Evolutionary conservation across 2,888 invertebrate genomes (phyloP).

Genomic region (Cephus spinipes): DNA sequence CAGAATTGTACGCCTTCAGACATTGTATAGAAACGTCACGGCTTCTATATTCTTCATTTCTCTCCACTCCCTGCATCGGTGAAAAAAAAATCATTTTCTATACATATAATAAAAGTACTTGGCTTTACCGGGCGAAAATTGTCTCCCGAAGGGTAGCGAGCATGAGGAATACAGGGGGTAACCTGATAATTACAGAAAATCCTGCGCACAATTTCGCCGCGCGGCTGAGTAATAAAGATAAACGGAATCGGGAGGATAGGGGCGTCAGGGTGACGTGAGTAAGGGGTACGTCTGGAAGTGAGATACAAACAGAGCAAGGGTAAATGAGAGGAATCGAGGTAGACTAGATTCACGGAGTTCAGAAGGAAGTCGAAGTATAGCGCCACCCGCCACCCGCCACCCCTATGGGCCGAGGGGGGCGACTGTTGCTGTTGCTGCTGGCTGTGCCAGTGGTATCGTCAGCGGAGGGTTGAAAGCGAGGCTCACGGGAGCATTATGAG

Average conservation of each 20-base stretch:
- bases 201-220: slow-evolving; percentile 16
- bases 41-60: background rate
- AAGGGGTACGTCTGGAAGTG: background rate
- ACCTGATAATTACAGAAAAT: slow-evolving; percentile 36
- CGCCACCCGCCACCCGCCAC: background rate
- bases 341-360: background rate
- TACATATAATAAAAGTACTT: background rate
- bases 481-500: slow-evolving; percentile 33
- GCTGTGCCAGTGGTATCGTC: background rate
- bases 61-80: background rate
- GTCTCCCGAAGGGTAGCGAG: slow-evolving; percentile 39
- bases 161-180: slow-evolving; percentile 6
- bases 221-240: slow-evolving; percentile 50
- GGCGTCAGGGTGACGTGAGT: slow-evolving; percentile 2
- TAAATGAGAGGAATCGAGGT: slow-evolving; percentile 14
- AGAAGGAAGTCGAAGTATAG: slow-evolving; percentile 3
- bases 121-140: slow-evolving; percentile 35
- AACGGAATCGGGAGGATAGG: slow-evolving; percentile 38
- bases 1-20: background rate
- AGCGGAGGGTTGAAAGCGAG: slow-evolving; percentile 14
- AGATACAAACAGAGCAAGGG: slow-evolving; percentile 5
- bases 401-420: background rate
- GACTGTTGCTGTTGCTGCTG: background rate
- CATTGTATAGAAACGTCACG: background rate
- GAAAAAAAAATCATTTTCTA: background rate